Percentiles rank a stretch among this genome's conserved stretches.
These are phyloP conservation scores for Bombyx huttoni DNA, from an alignment of 2,888 invertebrate genomes.

Conservation along the genomic window DNA sequence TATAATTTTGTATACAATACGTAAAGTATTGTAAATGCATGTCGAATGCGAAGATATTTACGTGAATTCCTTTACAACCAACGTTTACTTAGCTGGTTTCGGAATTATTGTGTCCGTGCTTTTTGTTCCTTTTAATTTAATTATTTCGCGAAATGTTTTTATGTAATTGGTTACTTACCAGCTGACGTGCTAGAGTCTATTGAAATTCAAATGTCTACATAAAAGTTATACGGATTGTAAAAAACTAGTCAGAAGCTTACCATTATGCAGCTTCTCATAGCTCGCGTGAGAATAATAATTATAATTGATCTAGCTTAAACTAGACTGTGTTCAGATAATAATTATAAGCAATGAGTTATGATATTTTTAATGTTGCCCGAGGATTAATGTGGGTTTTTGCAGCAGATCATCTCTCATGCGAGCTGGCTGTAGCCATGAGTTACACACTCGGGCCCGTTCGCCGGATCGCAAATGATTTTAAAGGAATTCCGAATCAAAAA, in stretches of 20 bases:
- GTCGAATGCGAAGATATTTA: slow-evolving; percentile 6
- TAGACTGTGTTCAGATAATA: not conserved
- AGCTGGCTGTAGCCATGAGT: slow-evolving; percentile 1
- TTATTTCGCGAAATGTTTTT: slow-evolving; percentile 14
- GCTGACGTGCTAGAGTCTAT: slow-evolving; percentile 5
- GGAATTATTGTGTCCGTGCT: not conserved
- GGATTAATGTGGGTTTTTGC: not conserved
- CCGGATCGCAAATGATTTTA: slow-evolving; percentile 64
- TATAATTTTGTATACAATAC: not conserved
- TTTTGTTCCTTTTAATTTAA: not conserved
- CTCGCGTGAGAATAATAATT: not conserved
- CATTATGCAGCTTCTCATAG: too few relatives aligned
- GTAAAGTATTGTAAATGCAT: not conserved
- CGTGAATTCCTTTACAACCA: slow-evolving; percentile 4
- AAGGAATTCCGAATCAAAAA: slow-evolving; percentile 67
- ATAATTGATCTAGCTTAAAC: slow-evolving; percentile 1
- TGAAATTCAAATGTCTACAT: slow-evolving; percentile 2
- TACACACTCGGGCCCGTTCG: slow-evolving; percentile 21
- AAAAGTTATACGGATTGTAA: not conserved
- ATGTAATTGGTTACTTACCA: not conserved
- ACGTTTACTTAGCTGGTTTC: slow-evolving; percentile 1
- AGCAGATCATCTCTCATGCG: slow-evolving; percentile 1
- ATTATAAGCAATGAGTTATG: slow-evolving; percentile 2
- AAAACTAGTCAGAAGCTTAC: not conserved
- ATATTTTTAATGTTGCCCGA: slow-evolving; percentile 9